Evolutionary conservation across 2,888 invertebrate species (phyloP).

Genomic region (Pammene fasciana): DNA sequence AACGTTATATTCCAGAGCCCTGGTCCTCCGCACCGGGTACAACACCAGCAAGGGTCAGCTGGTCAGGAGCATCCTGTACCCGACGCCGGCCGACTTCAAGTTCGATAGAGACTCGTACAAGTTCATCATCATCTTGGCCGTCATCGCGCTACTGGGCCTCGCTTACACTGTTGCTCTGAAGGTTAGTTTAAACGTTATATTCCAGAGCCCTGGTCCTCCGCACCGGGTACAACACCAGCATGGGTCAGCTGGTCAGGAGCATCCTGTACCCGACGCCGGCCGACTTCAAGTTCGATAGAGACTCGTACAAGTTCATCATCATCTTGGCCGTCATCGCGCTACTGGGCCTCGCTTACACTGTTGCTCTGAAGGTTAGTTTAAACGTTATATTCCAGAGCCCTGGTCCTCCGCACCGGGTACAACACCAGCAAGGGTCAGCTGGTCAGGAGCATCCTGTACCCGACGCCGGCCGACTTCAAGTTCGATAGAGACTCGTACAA

Average conservation of each 20-base stretch:
- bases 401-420: constrained; percentile 94
- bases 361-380: constrained; percentile 90
- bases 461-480: constrained; percentile 97
- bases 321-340: constrained; percentile 90
- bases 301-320: constrained; percentile 95
- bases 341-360: constrained; percentile 93
- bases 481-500: constrained; percentile 97
- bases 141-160: constrained; percentile 92
- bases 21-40: constrained; percentile 94
- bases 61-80: constrained; percentile 97
- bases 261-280: constrained; percentile 98
- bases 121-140: constrained; percentile 91
- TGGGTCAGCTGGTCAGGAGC: constrained; percentile 95
- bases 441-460: constrained; percentile 97
- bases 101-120: constrained; percentile 97
- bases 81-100: constrained; percentile 97
- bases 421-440: constrained; percentile 95
- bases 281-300: constrained; percentile 97
- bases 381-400: constrained; percentile 79
- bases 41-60: constrained; percentile 95
- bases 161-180: constrained; percentile 94
- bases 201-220: constrained; percentile 89
- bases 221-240: constrained; percentile 95
- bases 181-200: constrained; percentile 78
- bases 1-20: constrained; percentile 79